Percentiles rank a stretch among this genome's conserved stretches.
Evolutionary conservation across 2,888 invertebrate species (phyloP).

Genomic region (Chrysina gloriosa): DNA sequence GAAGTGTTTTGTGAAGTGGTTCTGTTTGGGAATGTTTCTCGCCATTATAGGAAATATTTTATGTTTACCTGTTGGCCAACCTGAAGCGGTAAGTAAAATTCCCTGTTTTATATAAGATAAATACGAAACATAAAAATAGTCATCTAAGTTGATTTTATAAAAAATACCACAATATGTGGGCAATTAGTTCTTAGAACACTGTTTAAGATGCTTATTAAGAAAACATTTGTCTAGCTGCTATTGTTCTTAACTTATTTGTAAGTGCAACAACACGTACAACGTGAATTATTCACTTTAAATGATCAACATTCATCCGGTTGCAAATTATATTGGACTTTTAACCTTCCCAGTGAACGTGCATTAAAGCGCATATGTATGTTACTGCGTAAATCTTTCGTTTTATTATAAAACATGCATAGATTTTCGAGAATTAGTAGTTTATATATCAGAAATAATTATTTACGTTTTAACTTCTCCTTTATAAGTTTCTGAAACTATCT

Average conservation of each 20-base stretch:
- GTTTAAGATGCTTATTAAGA: neutral
- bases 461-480: too few species aligned
- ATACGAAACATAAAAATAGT: neutral
- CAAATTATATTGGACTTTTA: slow-evolving; percentile 35
- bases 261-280: neutral
- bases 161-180: too few species aligned
- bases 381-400: too few species aligned
- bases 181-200: neutral
- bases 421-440: too few species aligned
- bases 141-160: too few species aligned
- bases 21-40: slow-evolving; percentile 30
- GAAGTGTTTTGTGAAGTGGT: slow-evolving; percentile 35
- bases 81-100: slow-evolving; percentile 50
- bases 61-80: slow-evolving; percentile 48
- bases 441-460: too few species aligned
- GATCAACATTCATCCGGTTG: slow-evolving; percentile 25
- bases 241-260: too few species aligned
- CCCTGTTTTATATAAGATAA: too few species aligned
- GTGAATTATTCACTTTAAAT: slow-evolving; percentile 35
- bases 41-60: slow-evolving; percentile 26
- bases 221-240: neutral
- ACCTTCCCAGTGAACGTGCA: slow-evolving; percentile 19
- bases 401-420: too few species aligned
- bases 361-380: slow-evolving; percentile 1
- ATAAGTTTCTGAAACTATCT: too few species aligned